Base-by-base conservation (phyloP, 2,888 invertebrate genomes). In the Arrhopalites spinosus region DNA sequence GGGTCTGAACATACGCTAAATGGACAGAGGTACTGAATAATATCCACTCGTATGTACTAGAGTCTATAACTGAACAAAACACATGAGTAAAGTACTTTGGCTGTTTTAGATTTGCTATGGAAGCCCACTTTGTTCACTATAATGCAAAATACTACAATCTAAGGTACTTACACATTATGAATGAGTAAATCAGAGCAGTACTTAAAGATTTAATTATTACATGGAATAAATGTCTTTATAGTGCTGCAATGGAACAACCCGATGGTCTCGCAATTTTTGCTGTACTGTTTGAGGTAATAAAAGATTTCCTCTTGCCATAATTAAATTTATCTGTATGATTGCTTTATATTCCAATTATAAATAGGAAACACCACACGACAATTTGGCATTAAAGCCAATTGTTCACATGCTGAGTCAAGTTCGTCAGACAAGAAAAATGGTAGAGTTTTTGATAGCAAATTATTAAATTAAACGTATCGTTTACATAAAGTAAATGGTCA, bases 1-100 rank as follows among this genome's bases (percentile, higher is more conserved):
- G 89, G 90, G 68, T 92, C 94, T 0, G 94, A 95, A 84, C 94
- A 95, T 84, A 90, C 90, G 0, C 86, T 94, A 20, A 89, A 93
- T 78, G 89, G 89, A 13, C 87, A 88, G 81, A 27, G 76, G 72
- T 75, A 36, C 36, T 36, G 36, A 36, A 36, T 36, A 36, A 36
- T 36, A n/a, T 36, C 36, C 5, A 36, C 3, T 36, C 11, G 36
- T 36, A 36, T 3, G 11, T 11, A 36, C 3, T 11, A 36, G 11
- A 3, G 36, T 36, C 3, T 36, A 36, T 36, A 36, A 36, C 36
- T 7, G n/a, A n/a, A n/a, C n/a, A n/a, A n/a, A n/a, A n/a, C n/a
- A n/a, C n/a, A n/a, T n/a, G n/a, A n/a, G n/a, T n/a, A n/a, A n/a
- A n/a, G n/a, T n/a, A n/a, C n/a, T n/a, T n/a, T n/a, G n/a, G n/a